Conservation (phyloP, 1,140 invertebrate genomes). For the Drosophila triauraria region DNA sequence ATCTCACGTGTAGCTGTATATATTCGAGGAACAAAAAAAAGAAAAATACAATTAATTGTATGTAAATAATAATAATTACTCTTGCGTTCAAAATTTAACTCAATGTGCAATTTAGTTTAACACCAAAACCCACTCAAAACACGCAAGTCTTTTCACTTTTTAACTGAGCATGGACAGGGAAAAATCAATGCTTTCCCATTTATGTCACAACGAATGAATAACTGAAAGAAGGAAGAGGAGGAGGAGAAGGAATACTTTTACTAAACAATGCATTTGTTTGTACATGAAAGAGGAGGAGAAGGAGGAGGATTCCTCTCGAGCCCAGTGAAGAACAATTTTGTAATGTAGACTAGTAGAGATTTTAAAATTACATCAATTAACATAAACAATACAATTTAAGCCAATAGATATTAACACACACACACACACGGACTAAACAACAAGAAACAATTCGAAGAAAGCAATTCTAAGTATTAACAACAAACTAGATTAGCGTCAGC, state of each 20-base stretch:
- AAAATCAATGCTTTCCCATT: slow-evolving; percentile 27
- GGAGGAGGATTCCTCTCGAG: slow-evolving; percentile 14
- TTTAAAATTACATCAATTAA: slow-evolving; percentile 60
- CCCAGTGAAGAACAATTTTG: slow-evolving; percentile 64
- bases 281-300: slow-evolving; percentile 27
- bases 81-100: slow-evolving; percentile 79
- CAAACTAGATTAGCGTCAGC: slow-evolving; percentile 69
- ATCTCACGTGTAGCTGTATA: slow-evolving; percentile 70
- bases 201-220: slow-evolving; percentile 55
- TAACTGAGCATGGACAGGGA: slow-evolving; percentile 30
- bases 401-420: slow-evolving; percentile 44
- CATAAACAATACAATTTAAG: slow-evolving; percentile 52
- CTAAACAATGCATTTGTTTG: slow-evolving; percentile 52
- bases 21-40: slow-evolving; percentile 40
- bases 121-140: slow-evolving; percentile 30
- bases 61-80: slow-evolving; percentile 73
- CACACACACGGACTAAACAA: slow-evolving; percentile 40
- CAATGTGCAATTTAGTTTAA: slow-evolving; percentile 84
- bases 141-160: slow-evolving; percentile 31
- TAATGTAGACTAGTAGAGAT: slow-evolving; percentile 62
- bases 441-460: slow-evolving; percentile 66
- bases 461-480: slow-evolving; percentile 82
- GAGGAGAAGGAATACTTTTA: slow-evolving; percentile 20
- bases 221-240: neutral
- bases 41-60: slow-evolving; percentile 70